Evolutionary conservation across 2,888 invertebrate genomes (phyloP).

Genomic region (Leucophenga montana): DNA sequence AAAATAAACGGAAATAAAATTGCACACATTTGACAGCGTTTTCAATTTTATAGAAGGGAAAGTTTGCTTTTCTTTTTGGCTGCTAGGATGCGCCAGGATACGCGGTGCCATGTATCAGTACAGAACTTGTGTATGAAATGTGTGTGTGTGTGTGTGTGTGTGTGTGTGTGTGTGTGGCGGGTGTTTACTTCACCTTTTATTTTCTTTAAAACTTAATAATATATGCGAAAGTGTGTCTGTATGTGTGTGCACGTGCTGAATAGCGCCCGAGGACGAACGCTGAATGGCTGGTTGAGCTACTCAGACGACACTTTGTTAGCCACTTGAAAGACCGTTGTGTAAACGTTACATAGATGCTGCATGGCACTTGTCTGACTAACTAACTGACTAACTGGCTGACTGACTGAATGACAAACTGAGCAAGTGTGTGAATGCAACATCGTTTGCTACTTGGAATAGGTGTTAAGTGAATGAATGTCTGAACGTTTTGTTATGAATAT

Average conservation of each 20-base stretch:
- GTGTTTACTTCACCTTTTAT: too few relatives aligned
- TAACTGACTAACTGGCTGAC: too few relatives aligned
- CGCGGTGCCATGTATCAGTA: too few relatives aligned
- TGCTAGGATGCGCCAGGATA: not conserved
- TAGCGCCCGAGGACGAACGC: not conserved
- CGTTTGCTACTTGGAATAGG: constrained; percentile 38
- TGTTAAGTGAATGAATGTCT: constrained; percentile 5
- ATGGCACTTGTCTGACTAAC: too few relatives aligned
- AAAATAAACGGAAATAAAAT: constrained; percentile 18
- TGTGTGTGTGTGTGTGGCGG: not conserved
- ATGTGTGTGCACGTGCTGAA: constrained; percentile 18
- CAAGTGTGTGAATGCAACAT: not conserved
- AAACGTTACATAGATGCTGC: not conserved
- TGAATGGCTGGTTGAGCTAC: constrained; percentile 10
- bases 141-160: not conserved
- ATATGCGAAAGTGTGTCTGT: constrained; percentile 1
- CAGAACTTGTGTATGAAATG: not conserved
- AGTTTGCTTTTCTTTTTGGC: not conserved
- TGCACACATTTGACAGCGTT: not conserved
- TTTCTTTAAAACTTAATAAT: too few relatives aligned
- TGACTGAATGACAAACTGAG: constrained; percentile 28
- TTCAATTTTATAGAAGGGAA: not conserved
- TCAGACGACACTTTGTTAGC: not conserved
- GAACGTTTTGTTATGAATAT: constrained; percentile 43
- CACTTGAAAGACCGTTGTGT: constrained; percentile 15